Evolutionary conservation across 1,140 invertebrate species (phyloP), one percentile per base, ranked within the genome.

Genomic region (Drosophila persimilis): DNA sequence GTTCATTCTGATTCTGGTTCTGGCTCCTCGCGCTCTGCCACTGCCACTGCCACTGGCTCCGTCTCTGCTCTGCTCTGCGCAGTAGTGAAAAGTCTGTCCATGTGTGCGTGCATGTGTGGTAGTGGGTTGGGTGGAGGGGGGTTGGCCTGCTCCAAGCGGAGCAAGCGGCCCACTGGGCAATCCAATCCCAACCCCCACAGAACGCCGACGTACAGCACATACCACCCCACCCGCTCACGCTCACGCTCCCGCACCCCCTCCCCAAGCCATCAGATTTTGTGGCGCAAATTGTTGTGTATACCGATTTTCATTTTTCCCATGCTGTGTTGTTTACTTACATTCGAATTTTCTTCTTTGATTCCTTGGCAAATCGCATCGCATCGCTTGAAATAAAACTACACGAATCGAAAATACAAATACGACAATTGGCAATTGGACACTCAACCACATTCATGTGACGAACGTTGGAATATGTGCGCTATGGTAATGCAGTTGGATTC

Each of bases 401-500:
- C 39, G 46, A 56, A 60, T 67, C 63, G 13, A 31, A 55, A 60
- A 54, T 47, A 17, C 26, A 45, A 78, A 35, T 39, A 39, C 35
- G 35, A 39, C 26, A 66, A 58, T 66, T 72, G 67, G 60, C 31
- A 54, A 15, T 39, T 74, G 48, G 57, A 76, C 13, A 55, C 4
- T 22, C 20, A 57, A 22, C 46, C 44, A 60, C 56, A 77, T 78
- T 67, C 47, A 78, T 83, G 73, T 73, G 79, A 80, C 73, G 65
- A 77, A 56, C 62, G 63, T 65, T 66, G 66, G 47, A 69, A 74
- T 64, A 86, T 86, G 83, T 86, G 83, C 83, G 83, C 83, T 75
- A 88, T 88, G 83, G 84, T 83, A 83, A 88, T 88, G 84, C 83
- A 90, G 89, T 86, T 90, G 89, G 89, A 90, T 77, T 81, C 89